These are phyloP conservation scores for Camelus bactrianus DNA, from an alignment of 2,113 vertebrate genomes.

Conservation along the genomic window DNA sequence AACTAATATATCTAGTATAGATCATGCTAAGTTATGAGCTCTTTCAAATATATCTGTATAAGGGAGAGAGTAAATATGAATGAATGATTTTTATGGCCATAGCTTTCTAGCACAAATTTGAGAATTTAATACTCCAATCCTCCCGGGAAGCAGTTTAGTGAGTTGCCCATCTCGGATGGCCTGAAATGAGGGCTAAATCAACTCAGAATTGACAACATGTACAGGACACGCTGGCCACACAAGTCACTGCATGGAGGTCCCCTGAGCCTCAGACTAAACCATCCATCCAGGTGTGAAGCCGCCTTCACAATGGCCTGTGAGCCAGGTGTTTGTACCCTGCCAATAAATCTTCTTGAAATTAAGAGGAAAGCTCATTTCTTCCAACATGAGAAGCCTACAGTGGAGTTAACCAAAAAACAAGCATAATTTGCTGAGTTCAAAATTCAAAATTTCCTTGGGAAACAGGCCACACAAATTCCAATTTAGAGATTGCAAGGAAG, in stretches of 20 bases:
- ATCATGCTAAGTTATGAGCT: neutral
- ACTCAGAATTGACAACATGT: neutral
- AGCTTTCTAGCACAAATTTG: neutral
- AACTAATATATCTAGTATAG: neutral
- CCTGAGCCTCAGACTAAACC: neutral
- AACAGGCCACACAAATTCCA: neutral
- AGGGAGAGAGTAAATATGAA: neutral
- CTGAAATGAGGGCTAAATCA: neutral
- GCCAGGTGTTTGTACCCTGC: neutral
- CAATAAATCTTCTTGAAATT: neutral
- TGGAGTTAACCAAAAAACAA: neutral
- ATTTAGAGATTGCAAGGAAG: neutral
- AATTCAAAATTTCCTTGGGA: neutral
- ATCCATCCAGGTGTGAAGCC: neutral
- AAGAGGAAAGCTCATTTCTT: neutral
- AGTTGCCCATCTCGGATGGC: neutral
- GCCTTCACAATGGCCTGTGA: neutral
- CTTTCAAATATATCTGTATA: neutral
- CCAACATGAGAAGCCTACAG: neutral
- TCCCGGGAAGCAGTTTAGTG: neutral
- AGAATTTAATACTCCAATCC: neutral
- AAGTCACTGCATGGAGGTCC: neutral
- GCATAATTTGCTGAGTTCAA: neutral
- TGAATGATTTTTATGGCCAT: neutral
- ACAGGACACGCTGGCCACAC: neutral